Percentiles rank a stretch among this genome's conserved stretches.
Conservation (phyloP, 2,797 vertebrate genomes). For the Australoheros facetus region DNA sequence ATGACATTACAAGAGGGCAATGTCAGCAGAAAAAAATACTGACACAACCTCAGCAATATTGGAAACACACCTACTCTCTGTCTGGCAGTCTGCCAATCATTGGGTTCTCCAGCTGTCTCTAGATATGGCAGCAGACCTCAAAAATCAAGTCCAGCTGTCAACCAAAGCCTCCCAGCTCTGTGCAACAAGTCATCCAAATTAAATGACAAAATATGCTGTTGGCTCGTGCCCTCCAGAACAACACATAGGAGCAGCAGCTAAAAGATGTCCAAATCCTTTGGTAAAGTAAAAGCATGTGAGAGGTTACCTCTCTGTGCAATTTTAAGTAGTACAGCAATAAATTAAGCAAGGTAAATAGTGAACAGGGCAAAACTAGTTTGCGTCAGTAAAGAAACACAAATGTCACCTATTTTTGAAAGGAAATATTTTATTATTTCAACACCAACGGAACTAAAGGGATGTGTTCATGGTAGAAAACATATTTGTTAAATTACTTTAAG, state of each 20-base stretch:
- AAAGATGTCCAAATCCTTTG: not conserved
- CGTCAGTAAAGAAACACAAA: not conserved
- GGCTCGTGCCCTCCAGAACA: not conserved
- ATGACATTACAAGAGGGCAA: not conserved
- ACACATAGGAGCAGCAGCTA: not conserved
- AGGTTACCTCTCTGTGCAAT: not conserved
- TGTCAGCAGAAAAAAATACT: not conserved
- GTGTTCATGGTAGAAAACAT: not conserved
- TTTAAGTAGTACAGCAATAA: not conserved
- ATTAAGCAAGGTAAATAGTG: not conserved
- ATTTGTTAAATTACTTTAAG: not conserved
- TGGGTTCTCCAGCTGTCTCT: not conserved
- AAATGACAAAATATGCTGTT: conserved; percentile 3
- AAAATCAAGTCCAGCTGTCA: conserved; percentile 15
- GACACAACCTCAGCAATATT: not conserved
- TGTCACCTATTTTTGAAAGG: not conserved
- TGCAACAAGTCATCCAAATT: conserved; percentile 5
- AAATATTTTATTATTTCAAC: not conserved
- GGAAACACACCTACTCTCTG: not conserved
- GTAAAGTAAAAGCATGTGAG: conserved; percentile 1
- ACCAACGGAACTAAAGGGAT: not conserved
- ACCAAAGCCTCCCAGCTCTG: not conserved
- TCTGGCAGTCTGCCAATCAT: not conserved
- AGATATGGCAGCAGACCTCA: not conserved
- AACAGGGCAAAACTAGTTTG: not conserved